Evolutionary conservation across 2,797 vertebrate genomes (phyloP).

Genomic region (Euthynnus affinis): DNA sequence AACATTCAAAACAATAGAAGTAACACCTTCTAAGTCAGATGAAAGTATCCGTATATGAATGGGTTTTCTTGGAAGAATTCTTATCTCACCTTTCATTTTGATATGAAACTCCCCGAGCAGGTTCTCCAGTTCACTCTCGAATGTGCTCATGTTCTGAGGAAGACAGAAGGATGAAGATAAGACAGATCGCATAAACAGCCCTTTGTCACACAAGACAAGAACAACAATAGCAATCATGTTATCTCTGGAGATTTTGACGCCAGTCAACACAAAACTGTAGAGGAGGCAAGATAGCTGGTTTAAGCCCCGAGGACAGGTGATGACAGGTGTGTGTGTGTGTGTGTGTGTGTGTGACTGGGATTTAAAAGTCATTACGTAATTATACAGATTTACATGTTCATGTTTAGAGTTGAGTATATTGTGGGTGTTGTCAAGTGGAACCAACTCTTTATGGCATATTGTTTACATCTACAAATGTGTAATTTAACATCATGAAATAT

Average conservation of each 20-base stretch:
- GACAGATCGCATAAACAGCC: conserved; percentile 28
- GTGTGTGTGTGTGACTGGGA: conserved; percentile 16
- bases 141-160: conserved; percentile 95
- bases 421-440: conserved; percentile 1
- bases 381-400: conserved; percentile 11
- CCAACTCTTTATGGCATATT: neutral
- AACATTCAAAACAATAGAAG: neutral
- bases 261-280: conserved; percentile 2
- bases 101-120: conserved; percentile 98
- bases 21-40: neutral
- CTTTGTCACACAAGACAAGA: conserved; percentile 23
- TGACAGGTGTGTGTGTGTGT: conserved; percentile 37
- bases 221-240: conserved; percentile 56
- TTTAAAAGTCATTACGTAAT: conserved; percentile 13
- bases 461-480: neutral
- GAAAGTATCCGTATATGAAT: neutral
- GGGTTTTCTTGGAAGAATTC: neutral
- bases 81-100: conserved; percentile 95
- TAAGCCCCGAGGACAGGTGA: conserved; percentile 19
- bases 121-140: conserved; percentile 95
- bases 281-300: neutral
- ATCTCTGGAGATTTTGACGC: conserved; percentile 29
- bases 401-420: conserved; percentile 34
- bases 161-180: conserved; percentile 23
- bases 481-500: too few species aligned